Evolutionary conservation across 1,140 invertebrate species (phyloP).

Genomic region (Pseudomyrmex flavicornis): DNA sequence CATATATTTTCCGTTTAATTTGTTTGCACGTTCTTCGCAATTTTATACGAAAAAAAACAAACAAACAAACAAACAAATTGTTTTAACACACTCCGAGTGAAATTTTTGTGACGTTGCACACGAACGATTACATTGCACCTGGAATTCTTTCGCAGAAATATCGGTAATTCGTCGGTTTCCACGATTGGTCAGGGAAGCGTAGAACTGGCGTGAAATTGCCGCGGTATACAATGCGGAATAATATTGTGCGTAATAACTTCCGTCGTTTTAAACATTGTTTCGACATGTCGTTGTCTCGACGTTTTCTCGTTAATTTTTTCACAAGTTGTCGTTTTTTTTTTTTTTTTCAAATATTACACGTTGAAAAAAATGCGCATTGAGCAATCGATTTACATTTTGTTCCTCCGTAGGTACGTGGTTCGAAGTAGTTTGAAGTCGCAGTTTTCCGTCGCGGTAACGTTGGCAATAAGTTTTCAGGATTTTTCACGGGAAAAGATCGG

Average conservation of each 20-base stretch:
- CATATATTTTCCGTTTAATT: no score
- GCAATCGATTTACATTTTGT: background rate
- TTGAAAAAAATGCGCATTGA: background rate
- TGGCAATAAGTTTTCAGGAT: slow-evolving; percentile 16
- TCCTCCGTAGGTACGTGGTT: background rate
- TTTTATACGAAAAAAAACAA: no score
- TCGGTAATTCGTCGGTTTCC: slow-evolving; percentile 37
- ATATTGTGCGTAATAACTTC: slow-evolving; percentile 53
- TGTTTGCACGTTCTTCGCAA: no score
- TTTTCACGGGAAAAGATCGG: background rate
- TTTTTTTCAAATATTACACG: background rate
- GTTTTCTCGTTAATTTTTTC: slow-evolving; percentile 4
- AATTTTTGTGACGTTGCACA: no score
- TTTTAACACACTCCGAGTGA: no score
- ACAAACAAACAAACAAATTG: no score
- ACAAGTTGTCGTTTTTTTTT: background rate
- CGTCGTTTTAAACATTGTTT: slow-evolving; percentile 45
- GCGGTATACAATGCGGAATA: slow-evolving; percentile 49
- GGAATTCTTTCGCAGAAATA: slow-evolving; percentile 32
- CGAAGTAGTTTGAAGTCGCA: background rate
- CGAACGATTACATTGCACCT: background rate
- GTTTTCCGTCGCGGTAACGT: slow-evolving; percentile 3
- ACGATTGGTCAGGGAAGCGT: slow-evolving; percentile 49
- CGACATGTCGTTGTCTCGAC: slow-evolving; percentile 29
- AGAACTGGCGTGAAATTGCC: slow-evolving; percentile 48